phyloP scores from a whole-genome alignment of 2,797 vertebrate genomes.

The Pelochelys cantorii region DNA sequence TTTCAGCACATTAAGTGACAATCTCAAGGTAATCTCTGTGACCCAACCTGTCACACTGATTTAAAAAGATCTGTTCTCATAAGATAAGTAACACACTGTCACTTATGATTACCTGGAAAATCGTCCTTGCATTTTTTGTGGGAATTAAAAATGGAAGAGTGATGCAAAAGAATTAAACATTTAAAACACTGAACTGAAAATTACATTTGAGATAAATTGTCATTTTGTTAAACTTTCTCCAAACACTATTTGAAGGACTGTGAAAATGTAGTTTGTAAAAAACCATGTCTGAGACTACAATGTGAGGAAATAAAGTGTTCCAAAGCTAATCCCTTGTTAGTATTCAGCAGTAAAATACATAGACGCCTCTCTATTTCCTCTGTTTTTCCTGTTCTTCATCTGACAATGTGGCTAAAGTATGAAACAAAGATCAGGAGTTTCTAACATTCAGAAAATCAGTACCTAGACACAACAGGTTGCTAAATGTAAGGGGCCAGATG shows the following conservation, averaged over 20 bases:
- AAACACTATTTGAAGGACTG: conserved; percentile 12
- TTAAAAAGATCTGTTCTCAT: conserved; percentile 35
- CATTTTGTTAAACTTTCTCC: conserved; percentile 23
- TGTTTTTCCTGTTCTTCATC: conserved; percentile 75
- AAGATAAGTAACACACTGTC: background rate
- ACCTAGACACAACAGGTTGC: background rate
- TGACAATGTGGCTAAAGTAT: conserved; percentile 47
- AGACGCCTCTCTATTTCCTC: conserved; percentile 74
- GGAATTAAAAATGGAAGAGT: conserved; percentile 15
- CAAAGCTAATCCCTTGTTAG: conserved; percentile 80
- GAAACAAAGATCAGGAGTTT: conserved; percentile 48
- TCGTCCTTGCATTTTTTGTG: background rate
- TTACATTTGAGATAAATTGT: background rate
- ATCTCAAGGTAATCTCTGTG: too few species aligned
- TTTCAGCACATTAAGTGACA: too few species aligned
- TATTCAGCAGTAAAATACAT: conserved; percentile 68
- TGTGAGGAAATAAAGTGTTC: conserved; percentile 78
- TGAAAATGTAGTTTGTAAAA: conserved; percentile 54
- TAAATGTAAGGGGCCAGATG: conserved; percentile 20
- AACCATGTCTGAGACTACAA: conserved; percentile 73
- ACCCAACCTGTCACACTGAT: too few species aligned
- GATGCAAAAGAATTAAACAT: conserved; percentile 11
- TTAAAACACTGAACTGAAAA: conserved; percentile 7
- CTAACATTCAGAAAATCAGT: conserved; percentile 9
- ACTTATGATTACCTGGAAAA: conserved; percentile 12